phyloP scores from a whole-genome alignment of 2,888 invertebrate genomes.

The Drosophila meridiana region DNA sequence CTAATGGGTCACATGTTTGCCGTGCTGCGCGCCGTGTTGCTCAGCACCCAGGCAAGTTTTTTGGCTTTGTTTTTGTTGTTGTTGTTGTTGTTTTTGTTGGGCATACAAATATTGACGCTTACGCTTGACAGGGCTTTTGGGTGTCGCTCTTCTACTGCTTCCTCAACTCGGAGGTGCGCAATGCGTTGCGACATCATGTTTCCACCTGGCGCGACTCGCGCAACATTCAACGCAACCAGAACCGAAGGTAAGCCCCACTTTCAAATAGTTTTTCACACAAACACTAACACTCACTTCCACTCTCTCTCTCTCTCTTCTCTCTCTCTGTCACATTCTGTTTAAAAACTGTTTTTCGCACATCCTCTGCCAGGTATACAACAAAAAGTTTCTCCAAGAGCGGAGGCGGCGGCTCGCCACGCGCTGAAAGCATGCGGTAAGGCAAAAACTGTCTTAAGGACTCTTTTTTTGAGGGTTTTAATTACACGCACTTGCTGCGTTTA shows the following conservation, averaged over 20 bases:
- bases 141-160: slow-evolving; percentile 97
- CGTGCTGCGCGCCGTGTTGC: slow-evolving; percentile 91
- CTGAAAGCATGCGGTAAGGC: slow-evolving; percentile 92
- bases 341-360: slow-evolving; percentile 20
- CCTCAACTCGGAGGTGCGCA: slow-evolving; percentile 95
- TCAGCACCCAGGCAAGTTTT: slow-evolving; percentile 93
- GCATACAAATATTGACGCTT: slow-evolving; percentile 38
- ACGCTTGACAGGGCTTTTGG: slow-evolving; percentile 90
- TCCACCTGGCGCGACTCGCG: slow-evolving; percentile 84
- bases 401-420: slow-evolving; percentile 93
- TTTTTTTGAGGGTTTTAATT: slow-evolving; percentile 50
- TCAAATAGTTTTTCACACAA: slow-evolving; percentile 31
- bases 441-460: slow-evolving; percentile 31
- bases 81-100: not conserved
- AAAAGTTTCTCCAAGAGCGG: slow-evolving; percentile 86
- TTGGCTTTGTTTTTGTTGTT: slow-evolving; percentile 9
- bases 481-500: slow-evolving; percentile 36
- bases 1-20: slow-evolving; percentile 91
- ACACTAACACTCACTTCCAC: not conserved
- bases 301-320: not conserved
- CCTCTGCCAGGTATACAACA: slow-evolving; percentile 81
- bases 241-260: slow-evolving; percentile 79
- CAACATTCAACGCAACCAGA: slow-evolving; percentile 83
- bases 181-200: slow-evolving; percentile 91
- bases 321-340: slow-evolving; percentile 4